Conservation (phyloP, 1,140 invertebrate genomes). For the Holcopasites calliopsidis region DNA sequence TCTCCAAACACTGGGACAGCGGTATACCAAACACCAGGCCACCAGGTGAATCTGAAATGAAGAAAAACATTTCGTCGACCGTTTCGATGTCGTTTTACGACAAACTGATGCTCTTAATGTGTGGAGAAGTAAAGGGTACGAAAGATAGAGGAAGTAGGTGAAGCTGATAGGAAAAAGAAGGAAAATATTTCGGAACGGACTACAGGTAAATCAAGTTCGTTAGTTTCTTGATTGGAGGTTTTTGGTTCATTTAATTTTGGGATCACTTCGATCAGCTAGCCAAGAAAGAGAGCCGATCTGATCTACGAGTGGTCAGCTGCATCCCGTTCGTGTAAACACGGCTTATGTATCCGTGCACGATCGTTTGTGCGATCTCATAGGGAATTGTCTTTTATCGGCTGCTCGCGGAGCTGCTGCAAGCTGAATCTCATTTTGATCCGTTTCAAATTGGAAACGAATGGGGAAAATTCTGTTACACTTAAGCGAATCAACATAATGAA, state of each 20-base stretch:
- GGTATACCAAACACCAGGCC: slow-evolving; percentile 91
- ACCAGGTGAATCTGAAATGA: slow-evolving; percentile 75
- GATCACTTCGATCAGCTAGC: not conserved
- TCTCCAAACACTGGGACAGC: slow-evolving; percentile 89
- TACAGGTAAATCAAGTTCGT: not conserved
- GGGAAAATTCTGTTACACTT: no score
- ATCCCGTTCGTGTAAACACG: slow-evolving; percentile 12
- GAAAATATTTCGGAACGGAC: not conserved
- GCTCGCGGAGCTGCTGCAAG: not conserved
- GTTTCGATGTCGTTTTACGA: not conserved
- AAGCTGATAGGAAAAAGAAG: not conserved
- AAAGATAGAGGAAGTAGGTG: no score
- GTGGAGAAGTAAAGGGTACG: not conserved
- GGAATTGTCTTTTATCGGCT: slow-evolving; percentile 3
- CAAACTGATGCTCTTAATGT: not conserved
- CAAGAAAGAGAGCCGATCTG: slow-evolving; percentile 14
- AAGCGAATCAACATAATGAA: no score
- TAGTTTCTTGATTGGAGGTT: no score
- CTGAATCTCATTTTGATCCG: no score
- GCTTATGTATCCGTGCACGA: not conserved
- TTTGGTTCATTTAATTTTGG: not conserved
- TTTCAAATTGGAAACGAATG: no score
- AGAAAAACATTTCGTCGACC: not conserved
- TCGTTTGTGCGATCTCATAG: not conserved
- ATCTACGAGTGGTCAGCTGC: slow-evolving; percentile 47